Evolutionary conservation across 2,113 vertebrate genomes (phyloP), one percentile per base, ranked within the genome.

Genomic region (Capra hircus): DNA sequence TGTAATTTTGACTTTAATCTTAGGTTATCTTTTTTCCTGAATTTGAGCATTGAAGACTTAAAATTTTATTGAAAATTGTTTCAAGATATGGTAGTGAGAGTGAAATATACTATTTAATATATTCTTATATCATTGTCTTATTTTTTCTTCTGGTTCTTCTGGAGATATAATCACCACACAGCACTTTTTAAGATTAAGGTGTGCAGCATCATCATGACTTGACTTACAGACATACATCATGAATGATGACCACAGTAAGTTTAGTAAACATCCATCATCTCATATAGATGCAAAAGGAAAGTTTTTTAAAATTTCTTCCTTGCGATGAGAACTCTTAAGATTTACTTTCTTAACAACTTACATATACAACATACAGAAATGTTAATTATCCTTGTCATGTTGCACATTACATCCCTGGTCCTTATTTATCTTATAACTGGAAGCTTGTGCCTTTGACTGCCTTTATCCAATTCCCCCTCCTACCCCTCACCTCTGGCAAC

Each of bases 21-120:
- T 86, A 78, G 87, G 4, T 64, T 90, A 12, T 59, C 62, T 80
- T 77, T 97, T 64, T 96, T 97, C 86, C 48, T 48, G 25, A 92
- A 82, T 95, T 96, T 87, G 74, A 80, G 50, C 50, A 74, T 27
- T 21, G 40, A 71, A 40, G 33, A 62, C 81, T 80, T 81, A 90
- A 96, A n/a, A 83, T 57, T 94, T 89, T 71, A 93, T 96, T 92
- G 48, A 94, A 97, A 94, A 78, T 74, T 52, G 5, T 92, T 84
- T 94, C 45, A 88, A 55, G 52, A 87, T 59, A 74, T 36, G 13
- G 17, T 94, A 92, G 60, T 93, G 30, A 81, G 25, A 88, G 14
- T 92, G 14, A 33, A 62, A 74, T 48, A 62, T 80, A 71, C 17
- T 55, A 53, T 85, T 84, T 97, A 95, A 83, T 87, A 82, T 89